Base-by-base conservation (phyloP, 2,888 invertebrate genomes). In the Aphodius granarius region DNA sequence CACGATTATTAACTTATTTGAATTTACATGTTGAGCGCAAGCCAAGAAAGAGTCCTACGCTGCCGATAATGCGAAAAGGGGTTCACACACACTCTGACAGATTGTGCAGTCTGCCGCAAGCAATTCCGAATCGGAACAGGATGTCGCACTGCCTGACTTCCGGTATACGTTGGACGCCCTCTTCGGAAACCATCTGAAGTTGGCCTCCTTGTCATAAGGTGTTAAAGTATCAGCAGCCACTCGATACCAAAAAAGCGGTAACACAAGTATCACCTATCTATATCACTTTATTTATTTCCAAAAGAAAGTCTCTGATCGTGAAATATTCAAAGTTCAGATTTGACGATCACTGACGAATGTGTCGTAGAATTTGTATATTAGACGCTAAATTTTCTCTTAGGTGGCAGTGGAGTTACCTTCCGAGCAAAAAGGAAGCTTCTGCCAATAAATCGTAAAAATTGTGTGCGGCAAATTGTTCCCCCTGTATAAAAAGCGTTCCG, bases 1-100 rank as follows among this genome's bases (percentile, higher is more conserved):
- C 43, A 43, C 43, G 72, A 68, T 71, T 78, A 78, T 77, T 78
- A 78, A 78, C 75, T 73, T 21, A 72, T 78, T 76, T 76, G 76
- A 76, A 73, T 76, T 76, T 76, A 68, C 76, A 76, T 76, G 73
- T 74, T n/a, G 71, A 63, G 74, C 63, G 43, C 43, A 43, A 43
- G 43, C 43, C 43, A 43, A 43, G 43, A 43, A 43, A 43, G 43
- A 43, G 13, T 43, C 43, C 43, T 43, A 43, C 43, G 43, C 43
- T 43, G 43, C 43, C 43, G 43, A 43, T 43, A 43, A 43, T 43
- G 43, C 4, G 43, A 43, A 43, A n/a, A 43, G 43, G 43, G 43
- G 43, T 43, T 9, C 43, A 43, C 43, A 43, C 43, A 43, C 9
- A 43, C 13, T 43, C 9, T 43, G 43, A 43, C 43, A 43, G 43